Percentiles rank a stretch among this genome's conserved stretches.
Conservation (phyloP, 2,888 invertebrate genomes). For the Gasteruption jaculator region DNA sequence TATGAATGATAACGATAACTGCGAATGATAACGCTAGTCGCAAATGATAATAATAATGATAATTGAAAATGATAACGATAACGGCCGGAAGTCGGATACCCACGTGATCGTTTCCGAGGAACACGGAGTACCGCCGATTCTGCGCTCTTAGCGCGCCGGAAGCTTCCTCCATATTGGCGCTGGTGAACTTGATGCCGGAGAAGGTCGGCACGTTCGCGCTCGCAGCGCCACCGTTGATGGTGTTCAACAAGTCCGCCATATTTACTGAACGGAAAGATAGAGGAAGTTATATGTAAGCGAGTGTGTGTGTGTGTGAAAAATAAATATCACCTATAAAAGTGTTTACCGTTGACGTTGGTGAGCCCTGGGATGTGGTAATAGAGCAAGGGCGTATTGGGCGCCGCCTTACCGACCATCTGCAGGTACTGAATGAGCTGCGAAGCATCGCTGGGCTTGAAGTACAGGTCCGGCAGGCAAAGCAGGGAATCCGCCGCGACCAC, state of each 20-base stretch:
- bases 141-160: slow-evolving; percentile 57
- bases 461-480: slow-evolving; percentile 71
- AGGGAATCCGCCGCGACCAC: slow-evolving; percentile 65
- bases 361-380: slow-evolving; percentile 80
- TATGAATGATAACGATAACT: no score
- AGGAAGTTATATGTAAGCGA: not conserved
- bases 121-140: slow-evolving; percentile 56
- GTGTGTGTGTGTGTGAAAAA: not conserved
- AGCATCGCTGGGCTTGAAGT: slow-evolving; percentile 64
- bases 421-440: slow-evolving; percentile 65
- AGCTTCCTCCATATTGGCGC: slow-evolving; percentile 67
- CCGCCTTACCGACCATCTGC: slow-evolving; percentile 63
- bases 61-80: no score
- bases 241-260: slow-evolving; percentile 66
- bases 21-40: not conserved
- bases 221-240: no score
- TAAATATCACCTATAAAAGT: no score
- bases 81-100: slow-evolving; percentile 22
- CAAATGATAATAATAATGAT: not conserved
- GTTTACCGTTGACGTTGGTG: slow-evolving; percentile 70
- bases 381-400: slow-evolving; percentile 71
- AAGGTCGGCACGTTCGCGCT: slow-evolving; percentile 66
- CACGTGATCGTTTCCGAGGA: slow-evolving; percentile 69
- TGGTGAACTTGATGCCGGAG: slow-evolving; percentile 79
- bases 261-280: slow-evolving; percentile 58